Base-by-base conservation (phyloP, 2,888 invertebrate genomes). In the Epistrophe grossulariae region DNA sequence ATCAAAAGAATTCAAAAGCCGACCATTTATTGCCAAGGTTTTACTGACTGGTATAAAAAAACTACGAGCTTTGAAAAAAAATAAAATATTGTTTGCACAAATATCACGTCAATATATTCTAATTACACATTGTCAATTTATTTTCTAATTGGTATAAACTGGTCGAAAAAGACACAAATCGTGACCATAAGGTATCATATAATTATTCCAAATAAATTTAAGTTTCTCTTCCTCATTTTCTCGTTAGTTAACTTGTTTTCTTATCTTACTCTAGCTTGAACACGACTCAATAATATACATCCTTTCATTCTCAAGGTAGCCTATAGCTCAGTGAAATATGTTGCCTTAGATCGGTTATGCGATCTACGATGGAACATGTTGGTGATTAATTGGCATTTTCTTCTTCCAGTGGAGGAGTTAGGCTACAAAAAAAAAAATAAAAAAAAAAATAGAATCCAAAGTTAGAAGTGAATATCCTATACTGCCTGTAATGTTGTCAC, bases 351-450 rank as follows among this genome's bases (percentile, higher is more conserved):
- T 45, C 78, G 73, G 40, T 74, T 48, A 77, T 66, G 55, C 43
- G 76, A 76, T 73, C 77, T 62, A 13, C 45, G 72, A 57, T 52
- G 59, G 48, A 59, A 72, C 57, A 79, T 70, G 76, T 28, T 48
- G 45, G 60, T 85, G 85, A 81, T 85, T 81, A 85, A 85, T 85
- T 81, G 85, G 50, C n/a, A 66, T 55, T 68, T 60, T 40, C 43
- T 62, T 80, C 52, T 45, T 31, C 7, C 31, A 40, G 15, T 10
- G 24, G 4, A 62, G 24, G 5, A 59, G 10, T 17, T 10, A 17
- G n/a, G 5, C 17, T 45, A 43, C 43, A 43, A 24, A 11, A 28
- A 9, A 5, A 45, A n/a, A 17, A 45, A 24, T 15, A 43, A 15
- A 17, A 15, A 24, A 28, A 64, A 43, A 15, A 1, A 24, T 4